Percentiles rank a stretch among this genome's conserved stretches.
Evolutionary conservation across 2,888 invertebrate species (phyloP).

Genomic region (Harmothoe impar): DNA sequence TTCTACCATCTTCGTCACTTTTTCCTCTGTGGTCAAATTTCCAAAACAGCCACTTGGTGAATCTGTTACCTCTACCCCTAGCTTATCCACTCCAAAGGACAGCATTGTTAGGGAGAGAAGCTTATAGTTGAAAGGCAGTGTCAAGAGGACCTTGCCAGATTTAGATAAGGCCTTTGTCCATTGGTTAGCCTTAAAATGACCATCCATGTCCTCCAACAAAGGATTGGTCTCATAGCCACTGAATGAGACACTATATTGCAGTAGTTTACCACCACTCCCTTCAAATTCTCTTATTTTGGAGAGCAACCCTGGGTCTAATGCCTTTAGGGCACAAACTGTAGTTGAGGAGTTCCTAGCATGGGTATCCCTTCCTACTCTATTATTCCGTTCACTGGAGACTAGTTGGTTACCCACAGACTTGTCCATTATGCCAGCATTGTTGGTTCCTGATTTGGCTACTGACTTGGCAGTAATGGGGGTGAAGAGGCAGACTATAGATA

Average conservation of each 20-base stretch:
- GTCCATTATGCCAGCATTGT: no score
- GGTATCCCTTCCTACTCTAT: no score
- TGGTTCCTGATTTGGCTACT: no score
- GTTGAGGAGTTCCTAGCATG: no score
- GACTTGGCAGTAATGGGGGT: no score
- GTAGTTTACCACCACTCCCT: background rate
- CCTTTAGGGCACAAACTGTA: no score
- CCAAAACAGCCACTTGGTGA: constrained; percentile 76
- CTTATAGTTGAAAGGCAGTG: constrained; percentile 79
- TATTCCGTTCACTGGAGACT: no score
- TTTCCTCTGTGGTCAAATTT: constrained; percentile 68
- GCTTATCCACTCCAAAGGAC: constrained; percentile 76
- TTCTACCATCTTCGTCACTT: background rate
- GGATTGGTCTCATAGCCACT: background rate
- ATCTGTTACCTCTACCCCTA: constrained; percentile 73
- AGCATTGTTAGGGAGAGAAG: constrained; percentile 77
- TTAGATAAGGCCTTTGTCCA: constrained; percentile 76
- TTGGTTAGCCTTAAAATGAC: constrained; percentile 74
- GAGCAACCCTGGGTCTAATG: no score
- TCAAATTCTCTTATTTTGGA: no score
- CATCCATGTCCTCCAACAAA: background rate
- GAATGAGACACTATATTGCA: background rate
- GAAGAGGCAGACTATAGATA: no score
- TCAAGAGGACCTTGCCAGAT: constrained; percentile 78
- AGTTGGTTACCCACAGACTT: no score